Evolutionary conservation across 2,113 vertebrate genomes (phyloP), one percentile per base, ranked within the genome.

Genomic region (Phrynosoma platyrhinos): DNA sequence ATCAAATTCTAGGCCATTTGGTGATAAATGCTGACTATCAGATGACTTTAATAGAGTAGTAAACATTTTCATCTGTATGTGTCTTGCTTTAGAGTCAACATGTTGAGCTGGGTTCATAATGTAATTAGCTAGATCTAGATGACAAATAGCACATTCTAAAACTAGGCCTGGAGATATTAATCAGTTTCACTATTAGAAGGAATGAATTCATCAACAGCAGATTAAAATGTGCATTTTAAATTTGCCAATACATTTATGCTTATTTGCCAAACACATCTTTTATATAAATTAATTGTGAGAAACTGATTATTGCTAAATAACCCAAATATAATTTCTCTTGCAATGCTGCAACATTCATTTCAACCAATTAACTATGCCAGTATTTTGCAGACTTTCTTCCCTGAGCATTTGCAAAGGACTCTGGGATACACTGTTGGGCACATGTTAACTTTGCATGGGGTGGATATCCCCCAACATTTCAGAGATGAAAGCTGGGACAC

Each of bases 151-250:
- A 68, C 68, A 36, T 76, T 68, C 80, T 55, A 77, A 83, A 68
- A 88, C 80, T 68, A 30, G 27, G 64, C 25, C 47, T 68, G 16
- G 27, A 88, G 58, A 53, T 83, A 88, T 88, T 88, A 83, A 88
- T 83, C 72, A 82, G 74, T 83, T 77, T 82, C 71, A 27, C 23
- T 55, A 83, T 77, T 77, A 83, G 79, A 64, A 77, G 87, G 72
- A 88, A 75, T 83, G 42, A 76, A 83, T 88, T 83, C 42, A 83
- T 83, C 30, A 88, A 77, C 42, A 68, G 14, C 13, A 32, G 42
- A 83, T 52, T 83, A 88, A 87, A 87, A 87, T 62, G 68, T 55
- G 12, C n/a, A 68, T 88, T 77, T 82, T 88, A 68, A 82, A 77
- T 83, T 55, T 42, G 30, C 30, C 25, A 66, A 21, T 30, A 32